These are phyloP conservation scores for Pelusios castaneus DNA, from an alignment of 2,113 vertebrate species.

Conservation along the genomic window DNA sequence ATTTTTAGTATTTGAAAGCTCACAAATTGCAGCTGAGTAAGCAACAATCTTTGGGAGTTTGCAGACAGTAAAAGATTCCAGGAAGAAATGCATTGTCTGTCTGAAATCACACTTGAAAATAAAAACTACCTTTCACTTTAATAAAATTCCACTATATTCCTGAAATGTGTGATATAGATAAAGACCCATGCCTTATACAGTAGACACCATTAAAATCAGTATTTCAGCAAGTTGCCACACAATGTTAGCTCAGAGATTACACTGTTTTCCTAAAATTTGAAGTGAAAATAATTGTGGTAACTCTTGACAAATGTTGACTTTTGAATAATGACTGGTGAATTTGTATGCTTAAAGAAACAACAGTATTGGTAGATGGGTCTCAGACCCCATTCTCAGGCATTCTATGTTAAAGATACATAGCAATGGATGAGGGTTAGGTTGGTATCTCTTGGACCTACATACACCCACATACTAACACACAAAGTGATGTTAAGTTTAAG, in stretches of 20 bases:
- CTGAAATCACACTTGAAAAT: background rate
- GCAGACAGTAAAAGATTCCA: background rate
- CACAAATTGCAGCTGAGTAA: background rate
- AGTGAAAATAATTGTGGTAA: background rate
- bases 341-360: background rate
- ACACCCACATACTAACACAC: background rate
- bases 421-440: background rate
- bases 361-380: background rate
- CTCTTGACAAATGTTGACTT: background rate
- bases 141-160: background rate
- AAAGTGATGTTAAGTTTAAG: background rate
- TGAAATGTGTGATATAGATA: background rate
- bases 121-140: background rate
- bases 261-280: background rate
- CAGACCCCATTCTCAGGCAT: background rate
- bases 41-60: background rate
- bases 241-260: background rate
- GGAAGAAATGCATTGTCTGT: background rate
- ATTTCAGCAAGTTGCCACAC: background rate
- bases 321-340: background rate
- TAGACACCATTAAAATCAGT: background rate
- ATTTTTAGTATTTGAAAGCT: background rate
- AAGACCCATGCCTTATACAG: background rate
- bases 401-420: background rate
- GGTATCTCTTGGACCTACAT: background rate